Evolutionary conservation across 2,888 invertebrate genomes (phyloP).

Genomic region (Galerucella pusilla): DNA sequence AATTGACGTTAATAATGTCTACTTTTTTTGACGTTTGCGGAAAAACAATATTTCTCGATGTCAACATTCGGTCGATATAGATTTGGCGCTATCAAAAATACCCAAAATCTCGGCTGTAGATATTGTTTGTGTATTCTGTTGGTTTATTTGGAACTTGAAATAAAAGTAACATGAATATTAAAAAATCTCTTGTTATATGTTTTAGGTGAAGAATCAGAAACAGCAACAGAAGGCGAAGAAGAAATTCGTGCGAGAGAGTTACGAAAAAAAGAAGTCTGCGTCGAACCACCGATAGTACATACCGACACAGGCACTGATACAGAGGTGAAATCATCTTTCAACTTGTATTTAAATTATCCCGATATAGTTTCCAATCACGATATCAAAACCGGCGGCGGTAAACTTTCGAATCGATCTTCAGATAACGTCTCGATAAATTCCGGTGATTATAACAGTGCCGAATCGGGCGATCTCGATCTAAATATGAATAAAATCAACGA

Average conservation of each 20-base stretch:
- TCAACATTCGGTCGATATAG: too few species aligned
- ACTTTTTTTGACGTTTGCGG: too few species aligned
- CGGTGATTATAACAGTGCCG: slow-evolving; percentile 61
- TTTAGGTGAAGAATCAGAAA: slow-evolving; percentile 74
- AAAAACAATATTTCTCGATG: too few species aligned
- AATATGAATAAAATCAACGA: slow-evolving; percentile 50
- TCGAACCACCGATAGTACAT: slow-evolving; percentile 73
- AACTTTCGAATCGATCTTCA: slow-evolving; percentile 54
- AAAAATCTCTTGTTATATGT: slow-evolving; percentile 25
- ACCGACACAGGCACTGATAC: slow-evolving; percentile 77
- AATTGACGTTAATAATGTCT: too few species aligned
- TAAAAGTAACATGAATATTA: not conserved
- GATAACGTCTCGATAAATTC: slow-evolving; percentile 58
- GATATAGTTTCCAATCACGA: slow-evolving; percentile 39
- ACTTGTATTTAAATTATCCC: slow-evolving; percentile 44
- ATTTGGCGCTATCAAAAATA: too few species aligned
- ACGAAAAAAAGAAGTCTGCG: slow-evolving; percentile 75
- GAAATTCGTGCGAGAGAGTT: slow-evolving; percentile 76
- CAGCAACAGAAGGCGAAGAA: slow-evolving; percentile 79
- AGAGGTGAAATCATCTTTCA: slow-evolving; percentile 69
- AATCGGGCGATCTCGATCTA: slow-evolving; percentile 58
- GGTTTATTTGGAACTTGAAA: not conserved
- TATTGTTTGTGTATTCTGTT: not conserved
- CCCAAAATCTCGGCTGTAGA: not conserved
- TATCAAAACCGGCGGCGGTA: slow-evolving; percentile 29